Percentiles rank a stretch among this genome's conserved stretches.
These are phyloP conservation scores for Helicolenus hilgendorfi DNA, from an alignment of 2,797 vertebrate genomes.

Conservation along the genomic window DNA sequence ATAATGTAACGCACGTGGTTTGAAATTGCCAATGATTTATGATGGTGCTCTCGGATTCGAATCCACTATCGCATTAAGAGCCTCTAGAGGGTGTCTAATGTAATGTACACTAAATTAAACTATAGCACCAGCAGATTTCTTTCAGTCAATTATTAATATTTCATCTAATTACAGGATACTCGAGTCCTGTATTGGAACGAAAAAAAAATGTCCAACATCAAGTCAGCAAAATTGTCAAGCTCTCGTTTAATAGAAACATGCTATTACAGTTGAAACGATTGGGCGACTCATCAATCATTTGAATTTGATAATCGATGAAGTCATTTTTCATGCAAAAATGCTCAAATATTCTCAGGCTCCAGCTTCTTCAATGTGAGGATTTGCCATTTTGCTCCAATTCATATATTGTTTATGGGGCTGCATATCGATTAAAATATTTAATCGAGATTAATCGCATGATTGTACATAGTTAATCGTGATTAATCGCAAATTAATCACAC, in stretches of 20 bases:
- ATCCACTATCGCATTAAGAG: neutral
- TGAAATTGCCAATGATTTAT: constrained; percentile 68
- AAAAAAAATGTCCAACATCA: neutral
- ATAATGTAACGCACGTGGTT: constrained; percentile 64
- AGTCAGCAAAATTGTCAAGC: neutral
- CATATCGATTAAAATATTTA: neutral
- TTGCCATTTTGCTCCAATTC: neutral
- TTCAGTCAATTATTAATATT: neutral
- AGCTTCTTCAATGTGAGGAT: neutral
- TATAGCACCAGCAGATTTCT: neutral
- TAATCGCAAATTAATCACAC: no score
- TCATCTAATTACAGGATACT: neutral
- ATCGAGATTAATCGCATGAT: no score
- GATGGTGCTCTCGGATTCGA: neutral
- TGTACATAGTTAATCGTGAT: no score
- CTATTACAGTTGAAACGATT: neutral
- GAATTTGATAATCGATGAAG: neutral
- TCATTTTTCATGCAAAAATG: neutral
- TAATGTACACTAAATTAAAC: neutral
- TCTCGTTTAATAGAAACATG: neutral
- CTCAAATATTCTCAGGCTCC: neutral
- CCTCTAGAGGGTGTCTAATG: neutral
- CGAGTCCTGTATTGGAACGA: neutral
- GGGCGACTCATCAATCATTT: neutral
- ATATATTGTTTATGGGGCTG: neutral